Evolutionary conservation across 2,797 vertebrate genomes (phyloP).

Genomic region (Dendrocincla fuliginosa): DNA sequence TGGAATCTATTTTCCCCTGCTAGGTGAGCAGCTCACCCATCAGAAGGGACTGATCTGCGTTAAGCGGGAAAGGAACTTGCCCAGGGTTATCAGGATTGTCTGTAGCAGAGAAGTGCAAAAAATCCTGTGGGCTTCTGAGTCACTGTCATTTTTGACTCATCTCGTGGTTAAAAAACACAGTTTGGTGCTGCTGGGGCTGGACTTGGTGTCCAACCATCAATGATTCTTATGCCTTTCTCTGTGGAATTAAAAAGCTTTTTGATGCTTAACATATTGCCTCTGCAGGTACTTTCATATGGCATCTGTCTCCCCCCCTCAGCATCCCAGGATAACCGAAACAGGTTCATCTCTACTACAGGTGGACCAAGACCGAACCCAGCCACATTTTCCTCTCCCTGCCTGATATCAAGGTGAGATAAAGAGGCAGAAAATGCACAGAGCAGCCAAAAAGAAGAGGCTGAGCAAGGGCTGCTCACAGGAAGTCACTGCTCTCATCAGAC

Average conservation of each 20-base stretch:
- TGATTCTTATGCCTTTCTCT: not conserved
- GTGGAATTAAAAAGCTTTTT: not conserved
- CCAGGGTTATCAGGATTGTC: fast-evolving
- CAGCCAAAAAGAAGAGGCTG: not conserved
- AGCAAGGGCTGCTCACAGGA: fast-evolving
- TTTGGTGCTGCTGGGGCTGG: not conserved
- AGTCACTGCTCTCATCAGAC: not conserved
- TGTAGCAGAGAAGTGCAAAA: not conserved
- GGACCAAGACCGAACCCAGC: not conserved
- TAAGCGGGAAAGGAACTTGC: not conserved
- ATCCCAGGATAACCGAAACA: fast-evolving
- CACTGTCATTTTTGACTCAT: fast-evolving
- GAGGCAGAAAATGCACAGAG: not conserved
- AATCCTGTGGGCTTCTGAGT: not conserved
- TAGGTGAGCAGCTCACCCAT: not conserved
- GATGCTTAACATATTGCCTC: not conserved
- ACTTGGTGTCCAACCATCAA: not conserved
- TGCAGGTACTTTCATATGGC: not conserved
- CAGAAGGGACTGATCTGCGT: fast-evolving
- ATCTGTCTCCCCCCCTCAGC: not conserved
- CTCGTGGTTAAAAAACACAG: fast-evolving
- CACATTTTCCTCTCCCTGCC: not conserved
- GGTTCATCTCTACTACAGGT: not conserved
- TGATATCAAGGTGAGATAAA: not conserved
- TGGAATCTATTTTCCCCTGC: not conserved